A percentile compares a stretch with the other conserved stretches of the same genome.
Evolutionary conservation across 2,888 invertebrate species (phyloP).

Genomic region (Ecliptopera silaceata): DNA sequence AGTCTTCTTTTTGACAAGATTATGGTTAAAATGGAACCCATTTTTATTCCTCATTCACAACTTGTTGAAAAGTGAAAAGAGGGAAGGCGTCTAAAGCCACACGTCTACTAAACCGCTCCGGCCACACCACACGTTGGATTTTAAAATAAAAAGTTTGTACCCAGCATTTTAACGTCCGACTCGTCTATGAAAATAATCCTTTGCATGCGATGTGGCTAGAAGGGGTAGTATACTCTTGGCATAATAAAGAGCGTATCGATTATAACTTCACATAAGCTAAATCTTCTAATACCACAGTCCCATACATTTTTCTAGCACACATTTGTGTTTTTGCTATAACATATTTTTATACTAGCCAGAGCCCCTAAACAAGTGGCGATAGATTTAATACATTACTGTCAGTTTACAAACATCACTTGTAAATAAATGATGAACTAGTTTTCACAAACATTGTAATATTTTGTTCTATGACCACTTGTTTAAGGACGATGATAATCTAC

Average conservation of each 20-base stretch:
- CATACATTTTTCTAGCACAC: constrained; percentile 59
- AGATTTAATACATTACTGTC: not conserved
- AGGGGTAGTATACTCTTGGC: not conserved
- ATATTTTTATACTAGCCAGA: constrained; percentile 4
- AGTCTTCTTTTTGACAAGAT: constrained; percentile 18
- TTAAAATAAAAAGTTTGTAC: not conserved
- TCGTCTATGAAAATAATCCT: not conserved
- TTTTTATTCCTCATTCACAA: constrained; percentile 56
- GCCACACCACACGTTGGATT: not conserved
- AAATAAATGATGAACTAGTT: not conserved
- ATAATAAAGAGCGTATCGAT: constrained; percentile 25
- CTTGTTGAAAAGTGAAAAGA: constrained; percentile 80
- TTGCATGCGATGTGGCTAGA: not conserved
- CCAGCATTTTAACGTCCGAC: not conserved
- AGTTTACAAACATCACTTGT: not conserved
- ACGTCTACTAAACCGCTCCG: not conserved
- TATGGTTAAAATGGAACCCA: constrained; percentile 1
- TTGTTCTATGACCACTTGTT: constrained; percentile 1
- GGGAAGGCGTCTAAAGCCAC: constrained; percentile 52
- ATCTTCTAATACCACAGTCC: constrained; percentile 78
- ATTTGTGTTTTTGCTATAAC: constrained; percentile 29
- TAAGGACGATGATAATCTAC: constrained; percentile 8
- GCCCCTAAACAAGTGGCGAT: constrained; percentile 1
- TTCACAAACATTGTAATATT: not conserved
- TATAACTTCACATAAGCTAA: constrained; percentile 49